Base-by-base conservation (phyloP, 2,797 vertebrate genomes). In the Hephaestus fuliginosus region DNA sequence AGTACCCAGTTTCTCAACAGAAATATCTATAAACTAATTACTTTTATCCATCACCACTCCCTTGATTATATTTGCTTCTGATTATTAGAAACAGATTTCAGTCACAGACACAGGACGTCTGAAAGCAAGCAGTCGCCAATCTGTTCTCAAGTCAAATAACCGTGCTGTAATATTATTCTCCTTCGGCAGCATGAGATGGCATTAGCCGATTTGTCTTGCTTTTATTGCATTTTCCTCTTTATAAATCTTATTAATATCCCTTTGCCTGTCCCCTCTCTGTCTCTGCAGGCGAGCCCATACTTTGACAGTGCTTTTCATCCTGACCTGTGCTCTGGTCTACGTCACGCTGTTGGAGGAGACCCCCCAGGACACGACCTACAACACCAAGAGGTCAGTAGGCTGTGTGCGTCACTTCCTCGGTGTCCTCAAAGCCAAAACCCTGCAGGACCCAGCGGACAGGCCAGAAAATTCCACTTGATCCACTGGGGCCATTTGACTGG, bases 281-380 rank as follows among this genome's bases (percentile, higher is more conserved):
- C 5, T 74, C 88, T 95, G 5, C 90, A 99, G 98, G 98, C 96
- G 97, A 89, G 98, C 98, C 41, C 98, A 99, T 76, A 99, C 98
- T 12, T 82, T 99, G 67, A 99, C 98, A 0, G 98, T 99, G 78
- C 90, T 99, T 41, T 99, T 99, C 93, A 98, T 97, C 84, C 96
- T 99, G 72, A 99, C 98, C 0, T 99, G 98, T 64, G 96, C 96
- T 0, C 91, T 99, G 62, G 98, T 97, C 85, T 99, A 99, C 15
- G 97, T 99, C 85, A 99, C 98, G 0, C 91, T 99, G 76, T 92
- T 99, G 90, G 98, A 99, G 75, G 98, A 99, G 91, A 99, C 98
- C 0, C 98, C 98, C 0, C 98, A 97, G 80, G 97, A 99, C 87
- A 99, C 98, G 0, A 95, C 98, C 74, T 99, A 97, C 91, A 99